A percentile compares a stretch with the other conserved stretches of the same genome.
phyloP scores from a whole-genome alignment of 92 coral and sea anemone genomes.

The Scolanthus callimorphus region DNA sequence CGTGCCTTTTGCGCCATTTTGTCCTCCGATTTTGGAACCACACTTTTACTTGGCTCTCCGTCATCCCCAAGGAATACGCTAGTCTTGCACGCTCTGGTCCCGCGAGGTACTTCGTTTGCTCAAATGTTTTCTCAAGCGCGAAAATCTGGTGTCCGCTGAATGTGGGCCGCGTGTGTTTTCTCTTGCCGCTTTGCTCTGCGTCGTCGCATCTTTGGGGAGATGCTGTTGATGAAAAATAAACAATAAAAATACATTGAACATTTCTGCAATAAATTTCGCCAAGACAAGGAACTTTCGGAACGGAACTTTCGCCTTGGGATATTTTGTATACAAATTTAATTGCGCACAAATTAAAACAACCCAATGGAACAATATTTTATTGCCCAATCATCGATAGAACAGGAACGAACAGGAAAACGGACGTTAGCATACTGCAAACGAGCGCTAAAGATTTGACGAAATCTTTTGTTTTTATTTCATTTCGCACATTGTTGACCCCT shows the following conservation, averaged over 20 bases:
- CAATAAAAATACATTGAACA: too few species aligned
- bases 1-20: slow-evolving; percentile 96
- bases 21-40: slow-evolving; percentile 99
- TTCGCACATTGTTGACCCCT: slow-evolving; percentile 20
- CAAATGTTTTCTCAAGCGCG: slow-evolving; percentile 94
- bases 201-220: slow-evolving; percentile 27
- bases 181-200: slow-evolving; percentile 48
- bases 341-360: too few species aligned
- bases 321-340: too few species aligned
- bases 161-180: slow-evolving; percentile 95
- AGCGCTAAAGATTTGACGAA: too few species aligned
- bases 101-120: slow-evolving; percentile 94
- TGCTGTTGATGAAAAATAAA: slow-evolving; percentile 11
- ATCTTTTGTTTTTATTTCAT: neutral
- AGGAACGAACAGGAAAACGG: too few species aligned
- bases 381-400: too few species aligned
- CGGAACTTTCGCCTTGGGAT: too few species aligned
- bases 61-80: slow-evolving; percentile 95
- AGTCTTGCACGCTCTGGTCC: slow-evolving; percentile 96
- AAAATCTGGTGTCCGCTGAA: slow-evolving; percentile 98
- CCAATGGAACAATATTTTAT: too few species aligned
- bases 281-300: too few species aligned
- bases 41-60: slow-evolving; percentile 98
- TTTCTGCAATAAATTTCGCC: too few species aligned
- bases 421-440: too few species aligned